Base-by-base conservation (phyloP, 2,797 vertebrate genomes). In the Falco biarmicus region DNA sequence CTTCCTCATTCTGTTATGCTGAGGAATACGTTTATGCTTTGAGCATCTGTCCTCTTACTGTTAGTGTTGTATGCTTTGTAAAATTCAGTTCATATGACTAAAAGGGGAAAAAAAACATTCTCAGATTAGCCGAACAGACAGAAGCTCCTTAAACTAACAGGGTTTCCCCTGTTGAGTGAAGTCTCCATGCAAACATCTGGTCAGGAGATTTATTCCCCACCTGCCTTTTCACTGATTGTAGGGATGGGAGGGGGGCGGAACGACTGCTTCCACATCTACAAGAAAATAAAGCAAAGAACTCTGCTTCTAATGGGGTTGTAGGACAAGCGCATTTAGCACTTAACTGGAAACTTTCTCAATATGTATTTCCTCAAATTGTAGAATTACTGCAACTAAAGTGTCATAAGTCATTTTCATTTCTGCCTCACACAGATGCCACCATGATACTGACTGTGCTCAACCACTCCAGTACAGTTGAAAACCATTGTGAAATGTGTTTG, bases 1-100 rank as follows among this genome's bases (percentile, higher is more conserved):
- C 41, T 96, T 93, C 93, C 95, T 96, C 84, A 83, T 95, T 94
- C 90, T 78, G 31, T 48, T 69, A 80, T 24, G 34, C 43, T 87
- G 65, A 87, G 43, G 39, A 75, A 78, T 45, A 25, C 7, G 57
- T 15, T 74, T 29, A 43, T 16, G 70, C 11, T 59, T 53, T 22
- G 21, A 86, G 21, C 3, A 32, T 66, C 73, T 76, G 85, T 79
- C 45, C 73, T 76, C 10, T 71, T 92, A 70, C 5, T 4, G 1
- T 45, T 56, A 78, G 4, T 4, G 15, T 32, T 47, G 9, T 28
- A 64, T 21, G 31, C 22, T 69, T 66, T 61, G 56, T 50, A 82
- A 87, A 94, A 82, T 50, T 70, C 57, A 89, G 15, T 77, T 93
- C 31, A 34, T 7, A 19, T 21, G 34, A 86, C 45, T 8, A 59